These are phyloP conservation scores for Gymnoscopelus braueri DNA, from an alignment of 2,797 vertebrate species.

Conservation along the genomic window DNA sequence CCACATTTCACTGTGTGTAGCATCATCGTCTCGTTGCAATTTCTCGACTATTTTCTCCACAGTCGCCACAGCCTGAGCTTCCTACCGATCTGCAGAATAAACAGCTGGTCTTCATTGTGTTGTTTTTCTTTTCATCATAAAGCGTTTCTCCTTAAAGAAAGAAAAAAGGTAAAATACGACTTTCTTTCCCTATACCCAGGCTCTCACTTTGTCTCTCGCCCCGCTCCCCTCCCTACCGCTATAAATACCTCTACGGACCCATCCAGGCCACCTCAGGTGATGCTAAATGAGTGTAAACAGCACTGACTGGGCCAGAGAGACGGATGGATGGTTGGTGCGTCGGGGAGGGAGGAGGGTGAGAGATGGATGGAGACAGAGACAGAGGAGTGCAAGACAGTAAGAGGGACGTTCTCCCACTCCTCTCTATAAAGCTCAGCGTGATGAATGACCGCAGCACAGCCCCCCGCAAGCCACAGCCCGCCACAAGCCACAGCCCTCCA, in stretches of 20 bases:
- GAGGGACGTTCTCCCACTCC: slow-evolving; percentile 44
- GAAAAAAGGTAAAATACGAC: not conserved
- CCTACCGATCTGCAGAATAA: too few relatives aligned
- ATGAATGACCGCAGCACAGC: slow-evolving; percentile 44
- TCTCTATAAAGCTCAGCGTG: slow-evolving; percentile 47
- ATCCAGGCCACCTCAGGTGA: slow-evolving; percentile 57
- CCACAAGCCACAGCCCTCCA: too few relatives aligned
- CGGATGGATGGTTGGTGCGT: slow-evolving; percentile 52
- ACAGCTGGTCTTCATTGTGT: not conserved
- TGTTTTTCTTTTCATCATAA: slow-evolving; percentile 3
- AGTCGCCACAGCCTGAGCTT: not conserved
- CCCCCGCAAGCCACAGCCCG: not conserved
- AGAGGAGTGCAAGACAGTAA: slow-evolving; percentile 46
- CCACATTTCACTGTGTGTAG: too few relatives aligned
- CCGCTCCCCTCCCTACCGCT: slow-evolving; percentile 18
- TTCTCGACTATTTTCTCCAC: not conserved
- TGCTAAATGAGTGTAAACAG: slow-evolving; percentile 76
- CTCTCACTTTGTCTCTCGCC: slow-evolving; percentile 13
- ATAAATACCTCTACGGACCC: slow-evolving; percentile 50
- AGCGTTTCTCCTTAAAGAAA: not conserved
- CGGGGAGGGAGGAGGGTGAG: slow-evolving; percentile 45
- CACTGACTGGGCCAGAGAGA: slow-evolving; percentile 63
- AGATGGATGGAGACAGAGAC: slow-evolving; percentile 67
- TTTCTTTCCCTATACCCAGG: slow-evolving; percentile 16
- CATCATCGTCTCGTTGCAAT: too few relatives aligned